Base-by-base conservation (phyloP, 2,888 invertebrate species). In the Plebejus melissa region DNA sequence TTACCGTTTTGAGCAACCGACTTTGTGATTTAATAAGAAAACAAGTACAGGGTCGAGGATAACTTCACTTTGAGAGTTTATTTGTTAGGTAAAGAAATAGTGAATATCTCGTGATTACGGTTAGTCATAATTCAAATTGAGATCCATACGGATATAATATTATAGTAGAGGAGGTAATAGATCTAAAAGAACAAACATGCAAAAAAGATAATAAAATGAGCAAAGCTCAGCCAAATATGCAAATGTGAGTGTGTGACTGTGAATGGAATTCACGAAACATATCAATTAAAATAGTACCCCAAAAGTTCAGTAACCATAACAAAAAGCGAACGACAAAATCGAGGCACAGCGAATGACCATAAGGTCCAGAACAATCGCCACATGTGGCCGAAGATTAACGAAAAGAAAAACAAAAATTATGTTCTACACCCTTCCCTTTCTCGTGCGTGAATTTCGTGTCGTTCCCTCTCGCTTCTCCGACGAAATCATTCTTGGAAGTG, bases 341-440 rank as follows among this genome's bases (percentile, higher is more conserved):
- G 81, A 82, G 80, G 82, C 82, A 81, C 80, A 80, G 79, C 83
- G 87, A 90, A 88, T 92, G 93, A 91, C 93, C 93, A 87, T 91
- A 92, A 90, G 92, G 92, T 91, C 93, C 90, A 87, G 89, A 90
- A 91, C 91, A 91, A 90, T 90, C 91, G 86, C 93, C 91, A 93
- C 92, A 93, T 93, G 93, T 92, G 93, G 93, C 88, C 90, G 86
- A 88, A 88, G 90, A 91, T 91, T 91, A 90, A 90, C 87, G 84
- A 88, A 91, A 90, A 90, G 90, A 91, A 91, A 91, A 91, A 90
- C 83, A 90, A 91, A 91, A 89, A 87, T 87, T 86, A 88, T 88
- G 86, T 87, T 82, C 83, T 82, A 78, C 79, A 74, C 77, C 80
- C 75, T 69, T 84, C 87, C 80, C 83, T 80, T 82, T 85, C 80